These are phyloP conservation scores for Seriola rivoliana DNA, from an alignment of 2,113 vertebrate species.

Conservation along the genomic window DNA sequence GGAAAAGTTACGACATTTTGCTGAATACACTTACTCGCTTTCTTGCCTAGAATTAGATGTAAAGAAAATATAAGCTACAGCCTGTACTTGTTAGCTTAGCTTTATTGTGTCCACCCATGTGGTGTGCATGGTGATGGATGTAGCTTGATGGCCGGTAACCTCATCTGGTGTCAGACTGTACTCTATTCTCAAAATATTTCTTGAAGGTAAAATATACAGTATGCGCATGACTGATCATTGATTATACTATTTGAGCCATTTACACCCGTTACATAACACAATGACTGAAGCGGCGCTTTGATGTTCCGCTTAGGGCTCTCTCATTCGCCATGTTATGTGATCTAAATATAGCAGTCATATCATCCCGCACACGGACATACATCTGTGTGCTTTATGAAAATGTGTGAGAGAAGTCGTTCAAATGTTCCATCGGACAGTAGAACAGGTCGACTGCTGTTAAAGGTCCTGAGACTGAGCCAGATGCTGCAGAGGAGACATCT, in stretches of 20 bases:
- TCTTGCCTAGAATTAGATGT: not conserved
- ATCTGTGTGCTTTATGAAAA: conserved; percentile 32
- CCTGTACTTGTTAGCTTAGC: not conserved
- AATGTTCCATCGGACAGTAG: conserved; percentile 10
- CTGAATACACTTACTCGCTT: not conserved
- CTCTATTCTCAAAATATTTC: conserved; percentile 12
- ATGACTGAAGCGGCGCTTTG: conserved; percentile 3
- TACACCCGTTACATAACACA: conserved; percentile 28
- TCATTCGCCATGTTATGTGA: conserved; percentile 1
- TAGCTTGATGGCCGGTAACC: not conserved
- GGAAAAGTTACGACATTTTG: not conserved
- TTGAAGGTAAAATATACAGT: conserved; percentile 1
- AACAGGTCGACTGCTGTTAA: conserved; percentile 38
- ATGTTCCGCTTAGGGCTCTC: conserved; percentile 9
- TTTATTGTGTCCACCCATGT: not conserved
- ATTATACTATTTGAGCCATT: conserved; percentile 20
- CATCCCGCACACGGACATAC: not conserved
- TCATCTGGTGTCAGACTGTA: not conserved
- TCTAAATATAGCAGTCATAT: conserved; percentile 26
- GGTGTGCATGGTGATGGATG: not conserved
- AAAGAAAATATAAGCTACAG: not conserved
- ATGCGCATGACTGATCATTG: conserved; percentile 11
- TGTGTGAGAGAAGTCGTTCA: not conserved
- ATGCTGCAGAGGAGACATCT: conserved; percentile 38
- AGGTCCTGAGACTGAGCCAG: conserved; percentile 55